Evolutionary conservation across 92 coral and sea anemone species (phyloP), one percentile per base, ranked within the genome.

Genomic region (Parazoanthus darwini): DNA sequence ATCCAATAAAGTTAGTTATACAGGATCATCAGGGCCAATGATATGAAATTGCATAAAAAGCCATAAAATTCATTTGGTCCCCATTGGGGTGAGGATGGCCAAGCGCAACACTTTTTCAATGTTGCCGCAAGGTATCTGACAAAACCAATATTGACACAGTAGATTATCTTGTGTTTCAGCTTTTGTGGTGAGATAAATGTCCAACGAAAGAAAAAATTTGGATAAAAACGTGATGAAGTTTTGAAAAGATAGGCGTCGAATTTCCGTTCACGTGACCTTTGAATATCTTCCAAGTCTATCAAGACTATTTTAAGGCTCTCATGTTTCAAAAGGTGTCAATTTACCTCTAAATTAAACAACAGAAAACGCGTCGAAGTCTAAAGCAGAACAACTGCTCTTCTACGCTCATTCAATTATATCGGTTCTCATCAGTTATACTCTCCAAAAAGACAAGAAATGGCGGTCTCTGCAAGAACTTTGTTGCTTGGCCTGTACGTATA

Each of bases 221-320:
- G 7, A 10, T 13, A 80, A 83, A 71, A 84, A 70, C 65, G 79
- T 84, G 87, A 44, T 84, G 23, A 54, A 37, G 22, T 6, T 10
- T 29, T 29, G 33, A 29, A 3, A 38, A 22, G 36, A 18, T 39
- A 39, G 78, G 78, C 86, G 87, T 84, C 38, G 29, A 48, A 38
- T 84, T 72, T 84, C 87, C 87, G 87, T 84, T 48, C 87, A 84
- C 87, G 87, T 84, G 87, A 71, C 56, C 44, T 6, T 71, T 46
- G 72, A 25, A 42, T 6, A 66, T 48, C 59, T 48, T 84, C 87
- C 87, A 71, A 84, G 87, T 84, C 44, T 70, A 43, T 84, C 79
- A 46, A 6, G 42, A n/a, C 29, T 48, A 84, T 46, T 84, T 72
- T 72, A 68, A 74, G 51, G 51, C 66, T 26, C 46, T 84, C 87